Conservation (phyloP, 2,113 vertebrate species). For the Mellivora capensis region DNA sequence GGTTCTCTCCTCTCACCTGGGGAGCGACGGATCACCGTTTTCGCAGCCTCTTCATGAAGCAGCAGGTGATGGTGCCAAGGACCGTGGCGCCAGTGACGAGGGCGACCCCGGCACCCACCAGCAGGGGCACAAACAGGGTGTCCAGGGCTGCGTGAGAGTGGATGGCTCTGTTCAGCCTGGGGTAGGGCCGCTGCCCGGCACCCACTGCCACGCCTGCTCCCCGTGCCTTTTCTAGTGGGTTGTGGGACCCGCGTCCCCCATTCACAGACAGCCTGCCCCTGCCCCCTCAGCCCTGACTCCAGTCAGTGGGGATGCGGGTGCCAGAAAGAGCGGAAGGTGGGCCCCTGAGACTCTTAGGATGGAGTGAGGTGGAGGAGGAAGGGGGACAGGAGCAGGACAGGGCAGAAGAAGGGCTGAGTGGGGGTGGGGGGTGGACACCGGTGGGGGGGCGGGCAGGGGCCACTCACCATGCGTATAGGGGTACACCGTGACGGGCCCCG, state of each 20-base stretch:
- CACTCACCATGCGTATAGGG: slow-evolving; percentile 88
- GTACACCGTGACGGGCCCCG: slow-evolving; percentile 84
- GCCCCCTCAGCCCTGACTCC: not conserved
- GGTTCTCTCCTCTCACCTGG: slow-evolving; percentile 31
- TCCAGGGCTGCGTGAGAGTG: slow-evolving; percentile 78
- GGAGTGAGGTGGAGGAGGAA: not conserved
- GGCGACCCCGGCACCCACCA: slow-evolving; percentile 86
- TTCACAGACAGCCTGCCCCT: not conserved
- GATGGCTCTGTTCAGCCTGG: not conserved
- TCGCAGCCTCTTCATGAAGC: slow-evolving; percentile 89
- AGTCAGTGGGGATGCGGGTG: not conserved
- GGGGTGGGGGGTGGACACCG: rapidly evolving
- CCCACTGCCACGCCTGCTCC: not conserved
- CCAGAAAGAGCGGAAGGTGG: not conserved
- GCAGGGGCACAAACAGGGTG: slow-evolving; percentile 88
- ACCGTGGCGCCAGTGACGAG: slow-evolving; percentile 87
- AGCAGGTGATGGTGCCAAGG: slow-evolving; percentile 89
- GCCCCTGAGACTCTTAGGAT: not conserved
- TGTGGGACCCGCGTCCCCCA: not conserved
- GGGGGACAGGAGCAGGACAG: not conserved
- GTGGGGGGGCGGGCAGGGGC: too few relatives aligned
- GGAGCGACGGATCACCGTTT: slow-evolving; percentile 68
- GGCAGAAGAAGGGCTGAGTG: too few relatives aligned
- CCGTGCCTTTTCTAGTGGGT: not conserved
- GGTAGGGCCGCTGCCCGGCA: too few relatives aligned